These are phyloP conservation scores for Vulpes lagopus DNA, from an alignment of 2,113 vertebrate species.

Conservation along the genomic window DNA sequence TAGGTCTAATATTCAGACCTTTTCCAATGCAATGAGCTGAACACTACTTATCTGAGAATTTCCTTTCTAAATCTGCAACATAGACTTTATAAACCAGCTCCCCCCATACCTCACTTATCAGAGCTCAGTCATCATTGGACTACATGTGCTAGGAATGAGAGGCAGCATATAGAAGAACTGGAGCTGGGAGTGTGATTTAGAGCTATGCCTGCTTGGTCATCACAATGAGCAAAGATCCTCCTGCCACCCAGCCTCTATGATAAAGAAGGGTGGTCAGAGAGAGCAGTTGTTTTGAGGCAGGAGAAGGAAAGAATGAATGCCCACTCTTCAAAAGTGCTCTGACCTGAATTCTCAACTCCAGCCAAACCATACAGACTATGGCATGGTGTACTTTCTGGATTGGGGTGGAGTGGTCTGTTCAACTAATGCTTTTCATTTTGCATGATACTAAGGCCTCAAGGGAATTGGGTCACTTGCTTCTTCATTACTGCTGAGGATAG, in stretches of 20 bases:
- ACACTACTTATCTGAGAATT: neutral
- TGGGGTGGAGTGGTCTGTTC: neutral
- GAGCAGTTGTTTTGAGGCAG: neutral
- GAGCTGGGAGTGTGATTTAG: neutral
- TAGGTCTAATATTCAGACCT: neutral
- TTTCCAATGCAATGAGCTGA: neutral
- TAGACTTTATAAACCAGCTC: neutral
- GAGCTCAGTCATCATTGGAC: neutral
- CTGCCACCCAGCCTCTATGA: rapidly evolving
- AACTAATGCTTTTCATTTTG: neutral
- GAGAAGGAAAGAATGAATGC: neutral
- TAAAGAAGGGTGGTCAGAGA: neutral
- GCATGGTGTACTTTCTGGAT: neutral
- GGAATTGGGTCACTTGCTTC: neutral
- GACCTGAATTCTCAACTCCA: neutral
- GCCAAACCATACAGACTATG: neutral
- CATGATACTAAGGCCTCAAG: neutral
- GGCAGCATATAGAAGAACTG: neutral
- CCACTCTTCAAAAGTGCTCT: neutral
- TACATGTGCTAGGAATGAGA: neutral
- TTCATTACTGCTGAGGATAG: neutral
- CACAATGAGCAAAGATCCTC: rapidly evolving
- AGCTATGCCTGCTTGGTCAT: neutral
- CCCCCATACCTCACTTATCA: neutral
- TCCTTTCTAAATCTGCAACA: neutral